A percentile compares a stretch with the other conserved stretches of the same genome.
These are phyloP conservation scores for Bubalus kerabau DNA, from an alignment of 2,113 vertebrate genomes.

Conservation along the genomic window DNA sequence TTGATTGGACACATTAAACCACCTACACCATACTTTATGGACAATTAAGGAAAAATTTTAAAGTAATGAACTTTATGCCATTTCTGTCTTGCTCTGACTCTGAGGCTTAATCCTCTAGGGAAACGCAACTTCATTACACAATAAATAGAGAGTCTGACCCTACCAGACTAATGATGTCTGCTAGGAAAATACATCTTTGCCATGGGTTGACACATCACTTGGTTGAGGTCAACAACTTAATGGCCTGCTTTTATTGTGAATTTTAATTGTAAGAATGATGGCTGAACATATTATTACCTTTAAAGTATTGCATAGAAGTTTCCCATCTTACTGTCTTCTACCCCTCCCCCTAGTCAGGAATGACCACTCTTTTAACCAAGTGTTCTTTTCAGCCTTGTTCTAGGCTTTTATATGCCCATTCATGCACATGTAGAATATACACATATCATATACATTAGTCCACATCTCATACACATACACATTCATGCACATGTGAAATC, in stretches of 20 bases:
- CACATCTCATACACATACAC: not conserved
- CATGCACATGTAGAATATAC: not conserved
- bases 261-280: not conserved
- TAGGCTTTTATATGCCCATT: not conserved
- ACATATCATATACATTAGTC: not conserved
- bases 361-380: accelerated
- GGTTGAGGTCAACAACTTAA: not conserved
- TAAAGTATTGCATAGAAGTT: not conserved
- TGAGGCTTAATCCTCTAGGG: not conserved
- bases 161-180: not conserved
- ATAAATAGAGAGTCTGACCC: not conserved
- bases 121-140: not conserved
- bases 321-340: accelerated
- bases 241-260: not conserved
- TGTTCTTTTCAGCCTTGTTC: accelerated
- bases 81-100: not conserved
- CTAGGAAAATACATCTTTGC: not conserved
- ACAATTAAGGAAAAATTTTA: not conserved
- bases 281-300: not conserved
- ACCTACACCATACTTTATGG: not conserved
- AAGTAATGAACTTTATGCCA: not conserved
- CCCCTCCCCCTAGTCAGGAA: not conserved
- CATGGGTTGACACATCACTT: not conserved
- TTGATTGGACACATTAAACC: not conserved
- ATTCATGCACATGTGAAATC: not conserved